phyloP scores from a whole-genome alignment of 2,113 vertebrate genomes.

The Danionella cerebrum region DNA sequence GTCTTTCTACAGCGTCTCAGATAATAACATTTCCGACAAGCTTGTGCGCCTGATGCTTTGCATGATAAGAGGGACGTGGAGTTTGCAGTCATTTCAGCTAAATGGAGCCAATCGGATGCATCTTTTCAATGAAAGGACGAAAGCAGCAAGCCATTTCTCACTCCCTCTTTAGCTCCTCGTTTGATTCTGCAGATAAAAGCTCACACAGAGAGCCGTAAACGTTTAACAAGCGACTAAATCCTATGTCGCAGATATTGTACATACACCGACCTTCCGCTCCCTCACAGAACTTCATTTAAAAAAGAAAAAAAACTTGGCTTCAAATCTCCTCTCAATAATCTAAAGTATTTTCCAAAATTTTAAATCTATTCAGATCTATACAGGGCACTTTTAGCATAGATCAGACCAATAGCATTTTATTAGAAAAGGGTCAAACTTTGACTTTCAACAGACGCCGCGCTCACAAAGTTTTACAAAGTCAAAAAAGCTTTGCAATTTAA shows the following conservation, averaged over 20 bases:
- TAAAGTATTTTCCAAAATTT: too few species aligned
- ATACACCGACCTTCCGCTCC: too few species aligned
- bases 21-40: conserved; percentile 2
- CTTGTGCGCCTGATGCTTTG: not conserved
- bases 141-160: conserved; percentile 3
- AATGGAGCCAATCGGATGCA: not conserved
- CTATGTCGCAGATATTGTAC: not conserved
- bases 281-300: too few species aligned
- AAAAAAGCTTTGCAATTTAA: too few species aligned
- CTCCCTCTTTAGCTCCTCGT: conserved; percentile 6
- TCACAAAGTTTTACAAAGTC: too few species aligned
- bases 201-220: not conserved
- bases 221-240: not conserved
- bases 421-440: too few species aligned
- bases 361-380: too few species aligned
- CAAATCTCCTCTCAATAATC: too few species aligned
- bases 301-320: too few species aligned
- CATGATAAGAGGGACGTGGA: conserved; percentile 12
- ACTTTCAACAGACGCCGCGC: too few species aligned
- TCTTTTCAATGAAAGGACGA: conserved; percentile 5
- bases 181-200: not conserved
- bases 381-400: too few species aligned
- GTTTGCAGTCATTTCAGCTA: conserved; percentile 1
- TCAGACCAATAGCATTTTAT: too few species aligned
- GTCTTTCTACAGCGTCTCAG: not conserved